These are phyloP conservation scores for Hippotragus niger DNA, from an alignment of 2,113 vertebrate species.

Conservation along the genomic window DNA sequence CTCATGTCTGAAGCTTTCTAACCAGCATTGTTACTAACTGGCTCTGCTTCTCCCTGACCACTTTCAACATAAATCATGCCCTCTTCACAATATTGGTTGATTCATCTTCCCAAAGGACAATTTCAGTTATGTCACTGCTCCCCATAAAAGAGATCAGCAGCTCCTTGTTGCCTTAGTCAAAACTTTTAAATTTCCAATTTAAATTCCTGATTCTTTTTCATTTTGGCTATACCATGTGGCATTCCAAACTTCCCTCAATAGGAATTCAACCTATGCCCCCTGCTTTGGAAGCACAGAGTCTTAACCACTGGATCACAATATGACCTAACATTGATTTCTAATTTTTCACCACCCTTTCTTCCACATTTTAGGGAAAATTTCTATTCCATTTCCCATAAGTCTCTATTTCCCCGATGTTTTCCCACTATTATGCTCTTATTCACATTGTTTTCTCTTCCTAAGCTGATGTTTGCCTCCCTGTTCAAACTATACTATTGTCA, in stretches of 20 bases:
- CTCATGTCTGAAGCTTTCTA: background rate
- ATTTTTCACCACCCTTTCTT: background rate
- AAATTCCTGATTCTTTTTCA: background rate
- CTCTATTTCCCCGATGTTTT: background rate
- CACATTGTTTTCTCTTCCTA: background rate
- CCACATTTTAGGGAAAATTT: background rate
- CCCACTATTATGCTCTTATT: background rate
- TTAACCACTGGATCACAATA: background rate
- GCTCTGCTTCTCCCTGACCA: background rate
- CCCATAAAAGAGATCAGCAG: background rate
- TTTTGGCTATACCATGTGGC: accelerated
- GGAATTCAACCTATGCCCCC: background rate
- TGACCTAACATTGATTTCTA: background rate
- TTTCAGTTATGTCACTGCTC: background rate
- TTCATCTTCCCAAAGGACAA: background rate
- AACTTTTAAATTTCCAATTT: background rate
- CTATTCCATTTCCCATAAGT: background rate
- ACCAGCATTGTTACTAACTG: background rate
- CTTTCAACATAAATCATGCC: background rate
- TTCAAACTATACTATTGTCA: background rate
- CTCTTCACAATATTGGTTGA: background rate
- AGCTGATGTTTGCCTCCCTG: background rate
- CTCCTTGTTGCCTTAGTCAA: background rate
- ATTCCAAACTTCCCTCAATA: background rate
- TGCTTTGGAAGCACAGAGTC: background rate